A percentile compares a stretch with the other conserved stretches of the same genome.
Conservation (phyloP, 2,888 invertebrate genomes). For the Pandemis corylana region DNA sequence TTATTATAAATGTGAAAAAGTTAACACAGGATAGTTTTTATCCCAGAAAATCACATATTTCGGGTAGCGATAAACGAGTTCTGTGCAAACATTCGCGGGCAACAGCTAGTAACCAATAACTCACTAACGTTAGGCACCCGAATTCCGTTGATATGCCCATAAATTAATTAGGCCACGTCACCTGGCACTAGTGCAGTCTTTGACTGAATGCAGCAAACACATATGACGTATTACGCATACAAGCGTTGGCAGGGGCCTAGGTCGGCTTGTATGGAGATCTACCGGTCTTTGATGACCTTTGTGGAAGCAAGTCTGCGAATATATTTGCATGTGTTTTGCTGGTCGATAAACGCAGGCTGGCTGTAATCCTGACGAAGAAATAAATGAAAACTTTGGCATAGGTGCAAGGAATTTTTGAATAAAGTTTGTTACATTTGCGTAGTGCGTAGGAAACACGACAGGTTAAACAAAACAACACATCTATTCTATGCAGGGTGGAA, state of each 20-base stretch:
- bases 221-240: slow-evolving; percentile 22
- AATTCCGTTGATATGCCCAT: too few species aligned
- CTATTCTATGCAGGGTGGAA: too few species aligned
- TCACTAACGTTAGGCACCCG: too few species aligned
- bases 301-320: slow-evolving; percentile 22
- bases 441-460: too few species aligned
- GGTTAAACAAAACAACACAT: too few species aligned
- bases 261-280: slow-evolving; percentile 28
- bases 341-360: slow-evolving; percentile 8
- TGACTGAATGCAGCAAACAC: slow-evolving; percentile 6
- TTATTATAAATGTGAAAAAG: too few species aligned
- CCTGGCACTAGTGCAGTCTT: not conserved
- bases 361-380: not conserved
- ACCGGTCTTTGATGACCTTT: slow-evolving; percentile 33
- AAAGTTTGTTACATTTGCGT: not conserved
- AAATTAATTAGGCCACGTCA: too few species aligned
- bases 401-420: not conserved
- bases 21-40: too few species aligned
- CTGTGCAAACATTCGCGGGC: too few species aligned
- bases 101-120: too few species aligned
- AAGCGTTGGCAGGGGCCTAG: slow-evolving; percentile 23
- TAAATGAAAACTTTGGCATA: not conserved
- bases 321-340: slow-evolving; percentile 34
- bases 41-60: too few species aligned
- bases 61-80: too few species aligned